Conservation (phyloP, 2,113 vertebrate genomes). For the Thalassarche chlororhynchos region DNA sequence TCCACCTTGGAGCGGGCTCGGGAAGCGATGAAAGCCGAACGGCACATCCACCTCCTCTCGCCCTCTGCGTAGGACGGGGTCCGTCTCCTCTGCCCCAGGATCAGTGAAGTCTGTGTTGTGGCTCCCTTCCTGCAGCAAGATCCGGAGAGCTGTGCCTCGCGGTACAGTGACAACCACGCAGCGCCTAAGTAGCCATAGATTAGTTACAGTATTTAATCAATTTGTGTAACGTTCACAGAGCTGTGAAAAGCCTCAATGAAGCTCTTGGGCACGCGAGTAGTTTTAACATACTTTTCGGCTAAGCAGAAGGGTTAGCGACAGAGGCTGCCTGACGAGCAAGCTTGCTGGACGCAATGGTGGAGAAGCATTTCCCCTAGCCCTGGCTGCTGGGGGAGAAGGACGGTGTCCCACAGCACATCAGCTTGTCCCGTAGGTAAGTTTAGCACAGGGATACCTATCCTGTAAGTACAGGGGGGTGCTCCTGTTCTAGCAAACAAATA, state of each 20-base stretch:
- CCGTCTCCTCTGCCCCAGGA: not conserved
- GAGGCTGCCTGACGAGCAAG: not conserved
- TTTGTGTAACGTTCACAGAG: not conserved
- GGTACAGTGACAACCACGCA: not conserved
- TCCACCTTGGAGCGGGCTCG: not conserved
- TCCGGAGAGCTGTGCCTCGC: not conserved
- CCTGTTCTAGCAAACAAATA: not conserved
- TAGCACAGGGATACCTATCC: not conserved
- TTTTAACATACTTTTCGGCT: not conserved
- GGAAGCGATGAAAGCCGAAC: not conserved
- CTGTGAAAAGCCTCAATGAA: not conserved
- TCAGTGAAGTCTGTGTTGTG: fast-evolving
- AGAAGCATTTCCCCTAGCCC: not conserved
- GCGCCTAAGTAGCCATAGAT: not conserved
- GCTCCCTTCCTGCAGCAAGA: not conserved
- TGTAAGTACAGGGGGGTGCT: not conserved
- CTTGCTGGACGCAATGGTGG: fast-evolving
- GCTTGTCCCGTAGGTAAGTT: not conserved
- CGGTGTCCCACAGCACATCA: not conserved
- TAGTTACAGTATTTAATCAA: not conserved
- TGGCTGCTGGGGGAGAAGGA: not conserved
- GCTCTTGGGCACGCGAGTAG: not conserved
- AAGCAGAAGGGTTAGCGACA: not conserved
- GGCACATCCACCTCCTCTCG: fast-evolving
- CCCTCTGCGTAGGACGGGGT: too few species aligned